Base-by-base conservation (phyloP, 2,888 invertebrate species). In the Blastobasis lacticolella region DNA sequence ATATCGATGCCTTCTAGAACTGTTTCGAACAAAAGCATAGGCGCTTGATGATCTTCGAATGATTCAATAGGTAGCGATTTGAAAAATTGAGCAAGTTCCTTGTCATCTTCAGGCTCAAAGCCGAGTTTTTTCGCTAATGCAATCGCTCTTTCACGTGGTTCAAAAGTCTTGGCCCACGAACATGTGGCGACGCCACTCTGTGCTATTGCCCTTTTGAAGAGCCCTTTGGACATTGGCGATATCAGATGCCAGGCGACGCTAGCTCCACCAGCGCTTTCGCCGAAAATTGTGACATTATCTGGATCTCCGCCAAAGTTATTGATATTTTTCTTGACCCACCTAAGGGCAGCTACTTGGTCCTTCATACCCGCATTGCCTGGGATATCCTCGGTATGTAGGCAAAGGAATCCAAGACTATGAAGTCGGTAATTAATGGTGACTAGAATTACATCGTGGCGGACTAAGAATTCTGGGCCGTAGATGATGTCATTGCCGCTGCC, bases 181-280 rank as follows among this genome's bases (percentile, higher is more conserved):
- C 87, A 85, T 23, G 90, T 75, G 6, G 90, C 86, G 0, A 90
- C 90, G 0, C 94, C 94, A 63, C 94, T 94, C 66, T 93, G 92
- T 0, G 91, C 86, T 42, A 94, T 94, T 1, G 89, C 78, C 56
- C 66, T 71, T 40, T 68, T 69, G 45, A 80, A 80, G 1, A 81
- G 64, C 0, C 73, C 76, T 62, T 73, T 74, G 0, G 71, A 68
- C 72, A 80, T 72, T 0, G 81, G 78, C 4, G 81, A 81, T 8
- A 78, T 49, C 5, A 76, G 52, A 45, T 78, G 79, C 44, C 63
- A 69, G 1, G 63, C 57, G 0, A 70, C 67, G 45, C 69, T 62
- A 0, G 59, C 69, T 0, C 59, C 75, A 0, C 77, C 80, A 23
- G 76, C 73, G 49, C 81, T 80, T 50, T 76, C 71, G 5, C 80